Evolutionary conservation across 2,888 invertebrate genomes (phyloP).

Genomic region (Trachelus stipa): DNA sequence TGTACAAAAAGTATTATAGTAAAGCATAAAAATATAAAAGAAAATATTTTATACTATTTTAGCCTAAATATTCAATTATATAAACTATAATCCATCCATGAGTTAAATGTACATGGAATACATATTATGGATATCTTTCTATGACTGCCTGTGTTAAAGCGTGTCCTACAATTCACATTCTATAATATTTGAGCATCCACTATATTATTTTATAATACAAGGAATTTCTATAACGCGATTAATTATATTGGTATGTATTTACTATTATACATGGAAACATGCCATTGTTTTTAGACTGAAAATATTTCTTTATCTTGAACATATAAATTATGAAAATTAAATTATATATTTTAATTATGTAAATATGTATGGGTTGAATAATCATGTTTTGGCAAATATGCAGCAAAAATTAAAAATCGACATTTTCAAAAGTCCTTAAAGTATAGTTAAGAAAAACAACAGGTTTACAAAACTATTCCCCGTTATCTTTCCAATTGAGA

Average conservation of each 20-base stretch:
- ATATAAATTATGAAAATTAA: not conserved
- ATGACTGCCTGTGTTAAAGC: not conserved
- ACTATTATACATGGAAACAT: not conserved
- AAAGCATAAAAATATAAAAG: not conserved
- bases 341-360: not conserved
- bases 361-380: not conserved
- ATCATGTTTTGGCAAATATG: not conserved
- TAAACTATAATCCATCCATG: not conserved
- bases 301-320: not conserved
- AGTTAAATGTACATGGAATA: not conserved
- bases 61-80: not conserved
- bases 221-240: not conserved
- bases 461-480: not conserved
- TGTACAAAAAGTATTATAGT: not conserved
- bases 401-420: not conserved
- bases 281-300: not conserved
- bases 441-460: not conserved
- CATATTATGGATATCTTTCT: not conserved
- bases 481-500: not conserved
- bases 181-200: not conserved
- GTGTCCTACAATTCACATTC: not conserved
- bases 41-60: not conserved
- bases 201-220: not conserved
- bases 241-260: not conserved
- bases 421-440: not conserved